Percentiles rank a stretch among this genome's conserved stretches.
phyloP scores from a whole-genome alignment of 2,797 vertebrate genomes.

The Brachymystax lenok region DNA sequence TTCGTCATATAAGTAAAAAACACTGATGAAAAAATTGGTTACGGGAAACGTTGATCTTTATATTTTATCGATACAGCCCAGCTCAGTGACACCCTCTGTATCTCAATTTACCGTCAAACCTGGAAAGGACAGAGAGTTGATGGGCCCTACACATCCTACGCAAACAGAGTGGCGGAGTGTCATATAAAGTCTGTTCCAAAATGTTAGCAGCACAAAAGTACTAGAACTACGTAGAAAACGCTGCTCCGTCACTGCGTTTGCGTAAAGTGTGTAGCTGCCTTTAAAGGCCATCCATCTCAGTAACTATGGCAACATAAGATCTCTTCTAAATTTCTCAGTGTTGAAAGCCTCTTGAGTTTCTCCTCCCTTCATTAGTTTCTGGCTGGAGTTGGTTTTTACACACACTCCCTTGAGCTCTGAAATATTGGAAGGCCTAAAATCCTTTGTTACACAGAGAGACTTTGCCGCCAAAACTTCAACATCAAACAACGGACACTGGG shows the following conservation, averaged over 20 bases:
- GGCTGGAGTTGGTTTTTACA: not conserved
- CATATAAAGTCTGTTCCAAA: too few relatives aligned
- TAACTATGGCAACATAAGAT: slow-evolving; percentile 13
- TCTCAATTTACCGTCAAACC: not conserved
- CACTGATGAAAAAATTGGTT: not conserved
- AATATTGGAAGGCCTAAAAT: too few relatives aligned
- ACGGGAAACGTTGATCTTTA: not conserved
- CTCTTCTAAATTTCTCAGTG: not conserved
- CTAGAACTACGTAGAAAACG: too few relatives aligned
- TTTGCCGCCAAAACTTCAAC: too few relatives aligned
- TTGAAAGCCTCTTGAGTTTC: not conserved
- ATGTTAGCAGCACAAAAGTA: too few relatives aligned
- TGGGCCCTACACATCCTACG: not conserved
- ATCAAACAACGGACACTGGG: too few relatives aligned
- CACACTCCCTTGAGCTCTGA: too few relatives aligned
- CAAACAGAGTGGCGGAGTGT: too few relatives aligned
- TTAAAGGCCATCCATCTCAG: not conserved
- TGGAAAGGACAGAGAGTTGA: not conserved
- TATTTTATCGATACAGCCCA: not conserved
- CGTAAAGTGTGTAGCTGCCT: not conserved
- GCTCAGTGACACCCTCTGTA: not conserved
- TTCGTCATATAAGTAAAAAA: too few relatives aligned
- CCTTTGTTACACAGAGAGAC: too few relatives aligned
- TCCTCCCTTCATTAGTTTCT: not conserved
- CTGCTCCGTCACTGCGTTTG: too few relatives aligned